Conservation (phyloP, 2,113 vertebrate species). For the Microcebus tavaratra region DNA sequence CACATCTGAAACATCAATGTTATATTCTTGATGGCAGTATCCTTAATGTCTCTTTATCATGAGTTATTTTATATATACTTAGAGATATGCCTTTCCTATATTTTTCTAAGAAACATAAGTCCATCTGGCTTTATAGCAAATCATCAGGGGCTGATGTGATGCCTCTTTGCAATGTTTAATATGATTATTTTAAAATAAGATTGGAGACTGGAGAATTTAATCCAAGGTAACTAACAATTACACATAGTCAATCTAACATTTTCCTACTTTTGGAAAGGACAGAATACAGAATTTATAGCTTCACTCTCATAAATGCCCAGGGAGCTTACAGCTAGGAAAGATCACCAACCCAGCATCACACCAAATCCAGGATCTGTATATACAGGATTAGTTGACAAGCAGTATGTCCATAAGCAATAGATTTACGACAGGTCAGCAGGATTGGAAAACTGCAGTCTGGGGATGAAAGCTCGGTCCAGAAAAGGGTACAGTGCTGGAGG, state of each 20-base stretch:
- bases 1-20: background rate
- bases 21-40: background rate
- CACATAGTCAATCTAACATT: background rate
- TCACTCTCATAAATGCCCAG: background rate
- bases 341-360: background rate
- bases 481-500: background rate
- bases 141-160: background rate
- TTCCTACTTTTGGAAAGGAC: background rate
- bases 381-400: background rate
- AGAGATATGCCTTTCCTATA: background rate
- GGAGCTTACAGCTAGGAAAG: background rate
- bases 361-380: background rate
- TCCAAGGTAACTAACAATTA: background rate
- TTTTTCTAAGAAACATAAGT: background rate
- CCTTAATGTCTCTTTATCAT: background rate
- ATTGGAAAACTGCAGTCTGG: background rate
- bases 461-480: background rate
- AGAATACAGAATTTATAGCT: background rate
- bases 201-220: background rate
- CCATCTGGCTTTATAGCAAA: background rate
- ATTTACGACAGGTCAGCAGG: background rate
- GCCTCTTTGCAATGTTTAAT: background rate
- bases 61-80: background rate
- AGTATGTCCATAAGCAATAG: background rate
- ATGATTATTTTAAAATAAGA: conserved; percentile 1